phyloP scores from a whole-genome alignment of 2,797 vertebrate species.

The Sebastes itinus region DNA sequence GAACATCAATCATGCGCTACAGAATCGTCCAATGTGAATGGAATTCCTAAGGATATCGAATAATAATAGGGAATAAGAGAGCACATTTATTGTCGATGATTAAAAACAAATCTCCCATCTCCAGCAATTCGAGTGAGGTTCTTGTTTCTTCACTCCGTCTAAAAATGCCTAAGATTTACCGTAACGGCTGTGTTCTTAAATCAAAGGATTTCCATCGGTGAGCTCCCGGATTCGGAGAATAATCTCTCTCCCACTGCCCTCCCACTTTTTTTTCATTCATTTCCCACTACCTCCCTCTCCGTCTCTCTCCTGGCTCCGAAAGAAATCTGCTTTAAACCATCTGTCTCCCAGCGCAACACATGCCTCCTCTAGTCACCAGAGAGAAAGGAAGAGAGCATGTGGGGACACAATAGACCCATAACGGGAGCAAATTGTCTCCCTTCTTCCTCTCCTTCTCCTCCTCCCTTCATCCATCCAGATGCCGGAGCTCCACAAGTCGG shows the following conservation, averaged over 20 bases:
- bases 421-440: constrained; percentile 42
- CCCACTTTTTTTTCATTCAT: constrained; percentile 43
- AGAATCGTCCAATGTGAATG: not conserved
- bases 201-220: constrained; percentile 27
- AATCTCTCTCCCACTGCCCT: constrained; percentile 50
- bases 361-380: constrained; percentile 50
- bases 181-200: constrained; percentile 29
- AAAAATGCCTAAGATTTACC: constrained; percentile 10
- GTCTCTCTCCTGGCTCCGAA: constrained; percentile 51
- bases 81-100: not conserved
- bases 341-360: constrained; percentile 68
- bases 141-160: not conserved
- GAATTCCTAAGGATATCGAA: not conserved
- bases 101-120: not conserved
- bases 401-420: constrained; percentile 56
- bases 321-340: constrained; percentile 74
- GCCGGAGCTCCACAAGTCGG: constrained; percentile 21
- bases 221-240: constrained; percentile 30
- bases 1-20: not conserved
- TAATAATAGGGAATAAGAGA: not conserved
- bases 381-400: constrained; percentile 45
- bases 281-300: constrained; percentile 31
- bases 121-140: not conserved
- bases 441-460: constrained; percentile 8
- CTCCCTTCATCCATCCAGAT: constrained; percentile 54